Evolutionary conservation across 2,113 vertebrate genomes (phyloP).

Genomic region (Terrapene triunguis): DNA sequence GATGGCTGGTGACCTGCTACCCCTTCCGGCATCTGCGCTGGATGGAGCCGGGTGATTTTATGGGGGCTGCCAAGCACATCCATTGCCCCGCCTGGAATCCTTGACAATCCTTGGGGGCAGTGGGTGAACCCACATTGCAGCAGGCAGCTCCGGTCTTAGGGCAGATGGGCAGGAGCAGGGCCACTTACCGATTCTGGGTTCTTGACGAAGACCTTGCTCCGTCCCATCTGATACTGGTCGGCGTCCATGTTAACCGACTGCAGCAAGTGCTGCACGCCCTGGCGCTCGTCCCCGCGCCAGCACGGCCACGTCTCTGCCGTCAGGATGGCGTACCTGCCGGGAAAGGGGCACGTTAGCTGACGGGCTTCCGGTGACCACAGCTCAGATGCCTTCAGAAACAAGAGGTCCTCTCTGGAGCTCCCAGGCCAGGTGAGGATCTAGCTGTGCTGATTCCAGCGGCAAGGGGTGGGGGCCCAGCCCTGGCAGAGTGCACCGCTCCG

Average conservation of each 20-base stretch:
- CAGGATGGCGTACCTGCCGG: conserved; percentile 91
- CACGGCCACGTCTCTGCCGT: conserved; percentile 91
- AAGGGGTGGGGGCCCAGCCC: too few relatives aligned
- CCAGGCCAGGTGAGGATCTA: not conserved
- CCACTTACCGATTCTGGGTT: conserved; percentile 93
- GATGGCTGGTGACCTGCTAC: too few relatives aligned
- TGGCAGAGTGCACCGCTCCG: not conserved
- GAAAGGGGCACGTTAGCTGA: not conserved
- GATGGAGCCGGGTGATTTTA: not conserved
- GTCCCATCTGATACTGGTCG: conserved; percentile 97
- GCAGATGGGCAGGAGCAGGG: too few relatives aligned
- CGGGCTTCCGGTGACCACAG: not conserved
- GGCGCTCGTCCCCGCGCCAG: conserved; percentile 90
- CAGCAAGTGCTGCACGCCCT: conserved; percentile 93
- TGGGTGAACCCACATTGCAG: not conserved
- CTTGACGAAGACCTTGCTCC: conserved; percentile 93
- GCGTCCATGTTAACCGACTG: conserved; percentile 94
- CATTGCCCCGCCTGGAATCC: not conserved
- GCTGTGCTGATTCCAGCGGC: not conserved
- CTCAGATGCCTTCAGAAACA: not conserved
- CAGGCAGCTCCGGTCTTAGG: not conserved
- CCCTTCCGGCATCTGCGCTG: accelerated
- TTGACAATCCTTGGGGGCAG: accelerated
- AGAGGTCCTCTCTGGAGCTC: not conserved
- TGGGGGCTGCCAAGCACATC: not conserved